These are phyloP conservation scores for Frankliniella fusca DNA, from an alignment of 2,888 invertebrate genomes.

Conservation along the genomic window DNA sequence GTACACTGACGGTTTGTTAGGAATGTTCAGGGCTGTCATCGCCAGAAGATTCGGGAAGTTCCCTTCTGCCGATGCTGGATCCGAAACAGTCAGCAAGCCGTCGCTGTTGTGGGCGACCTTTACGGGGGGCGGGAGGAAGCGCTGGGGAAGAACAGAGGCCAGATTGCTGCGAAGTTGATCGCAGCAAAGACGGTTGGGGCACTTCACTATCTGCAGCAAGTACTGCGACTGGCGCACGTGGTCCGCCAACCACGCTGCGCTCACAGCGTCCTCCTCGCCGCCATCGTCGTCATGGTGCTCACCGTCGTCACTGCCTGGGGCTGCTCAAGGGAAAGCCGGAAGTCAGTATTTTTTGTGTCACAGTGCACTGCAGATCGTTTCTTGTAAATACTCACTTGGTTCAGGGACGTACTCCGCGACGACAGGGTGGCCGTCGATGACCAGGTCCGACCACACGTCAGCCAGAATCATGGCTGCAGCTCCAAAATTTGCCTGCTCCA, in stretches of 20 bases:
- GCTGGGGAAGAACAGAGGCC: not conserved
- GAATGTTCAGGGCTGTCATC: not conserved
- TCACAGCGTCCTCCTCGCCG: not conserved
- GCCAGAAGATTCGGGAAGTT: not conserved
- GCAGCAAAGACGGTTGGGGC: not conserved
- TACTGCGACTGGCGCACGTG: not conserved
- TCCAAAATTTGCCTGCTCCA: constrained; percentile 45
- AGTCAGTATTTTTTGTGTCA: no score
- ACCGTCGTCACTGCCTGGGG: no score
- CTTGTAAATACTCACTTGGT: not conserved
- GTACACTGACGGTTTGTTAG: not conserved
- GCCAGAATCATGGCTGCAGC: constrained; percentile 43
- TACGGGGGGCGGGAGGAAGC: not conserved
- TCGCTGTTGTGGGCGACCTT: not conserved
- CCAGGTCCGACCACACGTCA: constrained; percentile 42
- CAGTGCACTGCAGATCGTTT: no score
- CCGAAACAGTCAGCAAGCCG: not conserved
- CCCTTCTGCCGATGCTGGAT: not conserved
- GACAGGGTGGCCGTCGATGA: constrained; percentile 41
- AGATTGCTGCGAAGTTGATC: not conserved
- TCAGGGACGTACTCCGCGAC: constrained; percentile 32
- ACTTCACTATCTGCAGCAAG: not conserved
- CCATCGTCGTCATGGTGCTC: not conserved
- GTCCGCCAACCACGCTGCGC: not conserved
- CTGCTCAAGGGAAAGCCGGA: no score